phyloP scores from a whole-genome alignment of 2,888 invertebrate species.

The Leucophenga montana region DNA sequence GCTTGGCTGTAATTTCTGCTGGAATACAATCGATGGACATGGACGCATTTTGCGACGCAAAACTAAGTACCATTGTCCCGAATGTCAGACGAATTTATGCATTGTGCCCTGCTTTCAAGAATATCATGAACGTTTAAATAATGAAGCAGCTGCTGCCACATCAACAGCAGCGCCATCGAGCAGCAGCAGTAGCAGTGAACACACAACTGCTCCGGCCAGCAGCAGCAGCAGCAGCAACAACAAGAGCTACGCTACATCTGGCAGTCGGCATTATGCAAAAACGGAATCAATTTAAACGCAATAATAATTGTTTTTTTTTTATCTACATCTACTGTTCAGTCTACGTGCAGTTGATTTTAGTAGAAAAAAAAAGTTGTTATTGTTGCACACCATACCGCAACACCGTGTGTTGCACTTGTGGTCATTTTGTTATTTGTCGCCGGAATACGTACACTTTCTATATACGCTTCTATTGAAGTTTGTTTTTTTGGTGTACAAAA shows the following conservation, averaged over 20 bases:
- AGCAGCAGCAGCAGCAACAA: constrained; percentile 39
- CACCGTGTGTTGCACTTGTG: neutral
- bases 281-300: constrained; percentile 71
- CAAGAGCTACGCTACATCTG: constrained; percentile 44
- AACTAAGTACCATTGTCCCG: constrained; percentile 92
- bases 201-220: constrained; percentile 27
- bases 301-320: neutral
- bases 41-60: constrained; percentile 87
- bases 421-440: constrained; percentile 61
- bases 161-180: constrained; percentile 42
- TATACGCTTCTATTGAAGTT: neutral
- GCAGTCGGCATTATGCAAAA: constrained; percentile 68
- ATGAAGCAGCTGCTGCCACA: constrained; percentile 62
- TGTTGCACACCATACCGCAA: neutral
- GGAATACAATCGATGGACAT: constrained; percentile 90
- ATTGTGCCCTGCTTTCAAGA: constrained; percentile 93
- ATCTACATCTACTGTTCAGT: too few species aligned
- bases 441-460: constrained; percentile 42
- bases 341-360: too few species aligned
- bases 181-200: constrained; percentile 39
- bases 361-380: neutral
- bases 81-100: constrained; percentile 90
- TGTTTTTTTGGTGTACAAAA: neutral
- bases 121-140: constrained; percentile 80
- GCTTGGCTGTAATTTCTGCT: constrained; percentile 90